A percentile compares a stretch with the other conserved stretches of the same genome.
phyloP scores from a whole-genome alignment of 2,113 vertebrate genomes.

The Pseudorhombus dupliciocellatus region DNA sequence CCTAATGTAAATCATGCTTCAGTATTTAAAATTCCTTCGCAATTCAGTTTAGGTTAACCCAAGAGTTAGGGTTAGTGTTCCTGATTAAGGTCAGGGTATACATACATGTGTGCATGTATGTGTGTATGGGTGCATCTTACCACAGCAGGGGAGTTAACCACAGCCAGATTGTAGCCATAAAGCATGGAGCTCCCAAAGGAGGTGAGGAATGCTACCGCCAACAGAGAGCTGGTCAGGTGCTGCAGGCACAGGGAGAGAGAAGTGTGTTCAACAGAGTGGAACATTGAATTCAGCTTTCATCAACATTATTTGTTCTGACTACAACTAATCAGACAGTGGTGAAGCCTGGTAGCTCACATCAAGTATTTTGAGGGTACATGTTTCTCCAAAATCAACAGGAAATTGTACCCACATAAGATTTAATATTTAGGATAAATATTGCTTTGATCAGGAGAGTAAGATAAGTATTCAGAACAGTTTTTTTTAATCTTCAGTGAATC shows the following conservation, averaged over 20 bases:
- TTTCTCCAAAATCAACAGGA: neutral
- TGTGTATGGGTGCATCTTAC: conserved; percentile 83
- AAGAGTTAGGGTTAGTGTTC: too few species aligned
- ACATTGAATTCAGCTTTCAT: neutral
- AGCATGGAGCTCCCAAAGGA: conserved; percentile 94
- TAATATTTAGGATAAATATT: neutral
- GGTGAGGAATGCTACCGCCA: conserved; percentile 86
- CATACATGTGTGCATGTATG: neutral
- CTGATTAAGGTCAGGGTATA: too few species aligned
- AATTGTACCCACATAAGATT: neutral
- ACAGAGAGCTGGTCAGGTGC: conserved; percentile 85
- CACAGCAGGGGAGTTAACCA: conserved; percentile 89
- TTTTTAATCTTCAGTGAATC: too few species aligned
- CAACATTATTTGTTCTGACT: neutral
- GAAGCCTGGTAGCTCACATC: too few species aligned
- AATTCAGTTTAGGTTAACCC: too few species aligned
- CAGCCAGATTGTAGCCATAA: conserved; percentile 93
- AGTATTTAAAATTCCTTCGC: too few species aligned
- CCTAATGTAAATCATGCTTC: too few species aligned
- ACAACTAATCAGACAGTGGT: neutral
- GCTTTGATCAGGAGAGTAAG: too few species aligned
- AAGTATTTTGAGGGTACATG: neutral
- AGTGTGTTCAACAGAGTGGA: neutral
- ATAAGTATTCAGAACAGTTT: too few species aligned
- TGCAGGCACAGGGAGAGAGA: conserved; percentile 52